Evolutionary conservation across 2,797 vertebrate genomes (phyloP), one percentile per base, ranked within the genome.

Genomic region (Schizopygopsis pylzovi): DNA sequence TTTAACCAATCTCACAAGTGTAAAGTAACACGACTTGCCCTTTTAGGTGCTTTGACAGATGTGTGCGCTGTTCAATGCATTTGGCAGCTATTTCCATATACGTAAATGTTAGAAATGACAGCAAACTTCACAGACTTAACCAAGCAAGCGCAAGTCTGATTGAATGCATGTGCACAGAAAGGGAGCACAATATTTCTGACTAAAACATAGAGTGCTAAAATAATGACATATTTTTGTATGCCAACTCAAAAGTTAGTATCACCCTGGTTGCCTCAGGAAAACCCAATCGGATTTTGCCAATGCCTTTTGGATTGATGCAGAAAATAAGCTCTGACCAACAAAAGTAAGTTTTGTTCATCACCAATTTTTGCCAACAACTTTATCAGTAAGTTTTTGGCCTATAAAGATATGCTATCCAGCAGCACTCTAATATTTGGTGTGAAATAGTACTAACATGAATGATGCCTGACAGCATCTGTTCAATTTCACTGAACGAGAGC

Each of bases 101-200:
- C 3, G 8, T 47, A 73, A 33, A 73, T 73, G 45, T 33, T 73
- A 37, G 33, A 67, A 67, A 67, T 49, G 45, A 49, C 4, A 18
- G 71, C 8, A 75, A 75, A 75, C 25, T 49, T 75, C 72, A 75
- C 45, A 33, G 72, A 33, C 15, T 73, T 73, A 28, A 49, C 72
- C 68, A 22, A 43, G 39, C 18, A 9, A 45, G 71, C 1, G 18
- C 67, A 6, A 67, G 15, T 67, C 63, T 67, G 63, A 67, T 16
- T 33, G 28, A 67, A 67, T 37, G 15, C 15, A 67, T 67, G 33
- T 28, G n/a, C 70, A 72, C 41, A 72, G 61, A 73, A 73, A 73
- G n/a, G 25, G n/a, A 73, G 71, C 45, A 13, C 45, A 10, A 10
- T 28, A 20, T 20, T 75, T 75, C 45, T 75, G 15, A 33, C 72